Percentiles rank a stretch among this genome's conserved stretches.
Evolutionary conservation across 1,140 invertebrate species (phyloP).

Genomic region (Trissolcus basalis): DNA sequence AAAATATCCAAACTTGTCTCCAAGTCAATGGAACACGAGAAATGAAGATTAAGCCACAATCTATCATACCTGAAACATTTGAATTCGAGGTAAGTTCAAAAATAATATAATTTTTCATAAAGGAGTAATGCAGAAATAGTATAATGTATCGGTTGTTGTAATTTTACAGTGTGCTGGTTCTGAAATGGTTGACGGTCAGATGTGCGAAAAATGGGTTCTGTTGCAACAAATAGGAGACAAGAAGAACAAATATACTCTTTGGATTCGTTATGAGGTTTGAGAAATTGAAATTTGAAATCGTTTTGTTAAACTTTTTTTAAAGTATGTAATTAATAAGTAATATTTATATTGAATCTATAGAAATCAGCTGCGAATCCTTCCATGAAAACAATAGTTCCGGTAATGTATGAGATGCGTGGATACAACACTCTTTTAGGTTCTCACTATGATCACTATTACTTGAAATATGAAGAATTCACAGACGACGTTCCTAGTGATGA

Average conservation of each 20-base stretch:
- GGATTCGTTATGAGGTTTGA: constrained; percentile 83
- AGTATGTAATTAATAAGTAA: too few species aligned
- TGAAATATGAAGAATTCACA: constrained; percentile 87
- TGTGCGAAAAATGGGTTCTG: constrained; percentile 86
- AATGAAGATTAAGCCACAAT: constrained; percentile 81
- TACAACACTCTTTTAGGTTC: constrained; percentile 94
- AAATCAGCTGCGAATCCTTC: constrained; percentile 64
- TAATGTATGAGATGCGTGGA: constrained; percentile 94
- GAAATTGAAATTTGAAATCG: too few species aligned
- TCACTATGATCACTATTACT: constrained; percentile 96
- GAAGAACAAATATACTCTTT: constrained; percentile 91
- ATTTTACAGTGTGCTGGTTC: constrained; percentile 75
- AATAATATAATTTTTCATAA: constrained; percentile 15
- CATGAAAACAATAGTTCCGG: constrained; percentile 78
- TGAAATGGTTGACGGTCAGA: constrained; percentile 80
- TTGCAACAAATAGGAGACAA: constrained; percentile 83
- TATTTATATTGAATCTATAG: constrained; percentile 42
- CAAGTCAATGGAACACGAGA: constrained; percentile 87
- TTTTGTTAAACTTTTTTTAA: too few species aligned
- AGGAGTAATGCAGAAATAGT: constrained; percentile 22
- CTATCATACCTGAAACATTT: constrained; percentile 88
- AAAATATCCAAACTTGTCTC: constrained; percentile 87
- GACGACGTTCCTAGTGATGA: constrained; percentile 81
- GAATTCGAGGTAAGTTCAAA: constrained; percentile 81
- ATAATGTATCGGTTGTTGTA: constrained; percentile 8